Conservation (phyloP, 2,113 vertebrate genomes). For the Atherinomorus stipes region DNA sequence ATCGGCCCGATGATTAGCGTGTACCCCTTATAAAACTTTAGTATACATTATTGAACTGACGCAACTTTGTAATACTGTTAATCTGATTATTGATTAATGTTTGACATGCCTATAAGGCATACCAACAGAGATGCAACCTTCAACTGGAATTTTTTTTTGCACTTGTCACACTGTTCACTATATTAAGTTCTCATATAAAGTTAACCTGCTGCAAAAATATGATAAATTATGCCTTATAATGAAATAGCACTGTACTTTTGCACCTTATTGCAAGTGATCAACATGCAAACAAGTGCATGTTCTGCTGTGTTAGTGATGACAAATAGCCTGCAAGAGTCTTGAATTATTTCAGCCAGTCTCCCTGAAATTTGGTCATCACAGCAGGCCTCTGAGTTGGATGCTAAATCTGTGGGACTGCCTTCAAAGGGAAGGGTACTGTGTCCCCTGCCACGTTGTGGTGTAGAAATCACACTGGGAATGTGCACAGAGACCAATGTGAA, state of each 20-base stretch:
- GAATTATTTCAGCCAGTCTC: conserved; percentile 47
- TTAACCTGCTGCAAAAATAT: background rate
- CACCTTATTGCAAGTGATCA: conserved; percentile 37
- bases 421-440: conserved; percentile 66
- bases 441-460: conserved; percentile 62
- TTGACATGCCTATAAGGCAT: no score
- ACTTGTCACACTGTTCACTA: background rate
- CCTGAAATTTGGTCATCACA: conserved; percentile 55
- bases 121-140: no score
- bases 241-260: conserved; percentile 20
- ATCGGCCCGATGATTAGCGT: no score
- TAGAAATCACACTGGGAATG: conserved; percentile 69
- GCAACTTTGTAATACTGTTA: background rate
- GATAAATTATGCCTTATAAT: conserved; percentile 12
- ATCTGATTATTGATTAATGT: no score
- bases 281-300: conserved; percentile 54
- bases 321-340: conserved; percentile 45
- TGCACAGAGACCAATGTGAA: conserved; percentile 59
- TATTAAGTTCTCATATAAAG: background rate
- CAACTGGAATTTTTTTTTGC: no score
- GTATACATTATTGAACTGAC: background rate
- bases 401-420: conserved; percentile 46
- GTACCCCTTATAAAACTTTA: no score
- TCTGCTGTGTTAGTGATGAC: conserved; percentile 42
- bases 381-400: conserved; percentile 46